Evolutionary conservation across 2,888 invertebrate genomes (phyloP).

Genomic region (Hemicrepidius hirtus): DNA sequence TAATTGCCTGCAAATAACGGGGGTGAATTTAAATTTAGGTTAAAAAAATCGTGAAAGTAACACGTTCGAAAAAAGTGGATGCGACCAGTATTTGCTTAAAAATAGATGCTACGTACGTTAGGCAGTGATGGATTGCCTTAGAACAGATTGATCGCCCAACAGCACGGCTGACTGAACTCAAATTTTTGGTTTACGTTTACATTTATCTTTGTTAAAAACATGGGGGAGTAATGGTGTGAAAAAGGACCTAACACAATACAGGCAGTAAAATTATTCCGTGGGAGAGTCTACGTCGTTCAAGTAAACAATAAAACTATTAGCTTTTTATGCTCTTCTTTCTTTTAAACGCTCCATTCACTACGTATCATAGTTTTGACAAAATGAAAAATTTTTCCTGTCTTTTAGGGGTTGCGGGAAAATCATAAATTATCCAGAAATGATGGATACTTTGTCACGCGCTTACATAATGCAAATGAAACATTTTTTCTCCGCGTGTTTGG

Average conservation of each 20-base stretch:
- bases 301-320: slow-evolving; percentile 33
- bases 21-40: neutral
- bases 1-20: slow-evolving; percentile 42
- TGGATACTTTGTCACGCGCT: slow-evolving; percentile 9
- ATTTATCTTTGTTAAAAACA: slow-evolving; percentile 49
- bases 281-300: slow-evolving; percentile 5
- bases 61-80: neutral
- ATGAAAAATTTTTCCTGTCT: slow-evolving; percentile 9
- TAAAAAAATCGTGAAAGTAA: neutral
- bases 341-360: slow-evolving; percentile 14
- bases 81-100: slow-evolving; percentile 37
- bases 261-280: slow-evolving; percentile 5
- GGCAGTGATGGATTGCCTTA: slow-evolving; percentile 44
- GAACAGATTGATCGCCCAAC: slow-evolving; percentile 45
- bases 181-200: slow-evolving; percentile 45
- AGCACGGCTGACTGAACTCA: slow-evolving; percentile 40
- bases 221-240: slow-evolving; percentile 37
- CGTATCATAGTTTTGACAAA: slow-evolving; percentile 22
- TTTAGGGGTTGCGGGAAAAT: neutral
- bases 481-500: slow-evolving; percentile 1
- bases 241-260: slow-evolving; percentile 32
- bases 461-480: neutral
- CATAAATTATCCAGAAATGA: slow-evolving; percentile 11
- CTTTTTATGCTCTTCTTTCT: slow-evolving; percentile 15
- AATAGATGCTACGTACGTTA: slow-evolving; percentile 38